Percentiles rank a stretch among this genome's conserved stretches.
Conservation (phyloP, 2,113 vertebrate genomes). For the Bufo bufo region DNA sequence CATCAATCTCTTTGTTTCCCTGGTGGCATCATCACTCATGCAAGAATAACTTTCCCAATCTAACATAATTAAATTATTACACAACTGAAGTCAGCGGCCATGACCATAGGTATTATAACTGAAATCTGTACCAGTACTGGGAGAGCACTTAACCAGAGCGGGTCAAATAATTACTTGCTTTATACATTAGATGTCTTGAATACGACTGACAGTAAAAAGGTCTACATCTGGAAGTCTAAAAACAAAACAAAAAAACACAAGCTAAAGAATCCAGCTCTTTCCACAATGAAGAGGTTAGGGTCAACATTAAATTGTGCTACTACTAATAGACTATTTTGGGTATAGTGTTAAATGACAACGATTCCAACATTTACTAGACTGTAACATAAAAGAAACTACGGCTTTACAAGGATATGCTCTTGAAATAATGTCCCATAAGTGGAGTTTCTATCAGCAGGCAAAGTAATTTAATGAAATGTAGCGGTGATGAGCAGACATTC, state of each 20-base stretch:
- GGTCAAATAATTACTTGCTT: not conserved
- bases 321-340: not conserved
- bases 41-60: conserved; percentile 70
- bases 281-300: not conserved
- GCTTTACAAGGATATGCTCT: no score
- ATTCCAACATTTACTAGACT: not conserved
- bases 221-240: not conserved
- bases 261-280: not conserved
- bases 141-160: not conserved
- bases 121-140: not conserved
- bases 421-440: no score
- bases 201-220: not conserved
- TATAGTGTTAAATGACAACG: not conserved
- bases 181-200: not conserved
- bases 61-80: conserved; percentile 75
- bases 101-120: conserved; percentile 33
- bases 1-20: conserved; percentile 67
- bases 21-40: conserved; percentile 65
- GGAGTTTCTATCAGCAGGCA: no score
- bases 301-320: not conserved
- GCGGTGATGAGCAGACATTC: no score
- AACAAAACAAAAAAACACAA: not conserved
- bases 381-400: not conserved
- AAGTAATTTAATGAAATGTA: no score
- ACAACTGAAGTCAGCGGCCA: conserved; percentile 68